Conservation (phyloP, 2,113 vertebrate genomes). For the Pitta sordida region DNA sequence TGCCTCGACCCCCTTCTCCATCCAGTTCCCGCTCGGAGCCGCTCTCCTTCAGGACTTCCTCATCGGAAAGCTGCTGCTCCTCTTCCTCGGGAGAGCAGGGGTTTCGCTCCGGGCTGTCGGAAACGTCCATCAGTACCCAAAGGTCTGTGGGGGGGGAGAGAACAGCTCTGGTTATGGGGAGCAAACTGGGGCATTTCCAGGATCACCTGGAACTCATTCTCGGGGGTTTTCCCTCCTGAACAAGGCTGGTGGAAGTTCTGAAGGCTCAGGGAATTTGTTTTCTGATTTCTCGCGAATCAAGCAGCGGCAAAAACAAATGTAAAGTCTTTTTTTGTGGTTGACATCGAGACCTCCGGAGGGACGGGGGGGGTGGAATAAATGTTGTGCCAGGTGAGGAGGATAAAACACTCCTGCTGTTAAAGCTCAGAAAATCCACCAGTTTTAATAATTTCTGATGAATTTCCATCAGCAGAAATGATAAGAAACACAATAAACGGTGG, state of each 20-base stretch:
- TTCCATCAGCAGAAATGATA: neutral
- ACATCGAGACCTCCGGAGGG: neutral
- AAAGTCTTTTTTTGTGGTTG: neutral
- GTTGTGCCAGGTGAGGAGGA: neutral
- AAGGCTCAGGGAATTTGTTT: conserved; percentile 12
- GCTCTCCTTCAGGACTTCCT: conserved; percentile 81
- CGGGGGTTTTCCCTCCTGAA: neutral
- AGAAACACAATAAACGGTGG: neutral
- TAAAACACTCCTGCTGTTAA: neutral
- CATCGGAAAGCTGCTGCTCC: conserved; percentile 72
- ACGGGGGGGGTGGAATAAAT: neutral
- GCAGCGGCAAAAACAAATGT: neutral
- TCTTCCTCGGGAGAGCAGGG: conserved; percentile 85
- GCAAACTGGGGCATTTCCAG: neutral
- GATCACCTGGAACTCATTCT: neutral
- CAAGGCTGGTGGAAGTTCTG: neutral
- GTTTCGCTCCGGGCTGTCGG: conserved; percentile 88
- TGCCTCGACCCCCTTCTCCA: conserved; percentile 50
- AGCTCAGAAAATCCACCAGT: neutral
- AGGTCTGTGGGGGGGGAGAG: conserved; percentile 49
- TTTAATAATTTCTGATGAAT: neutral
- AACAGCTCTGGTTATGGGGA: neutral
- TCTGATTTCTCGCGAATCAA: neutral
- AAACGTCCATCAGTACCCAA: conserved; percentile 86
- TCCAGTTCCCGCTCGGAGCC: conserved; percentile 70